Percentiles rank a stretch among this genome's conserved stretches.
Conservation (phyloP, 2,888 invertebrate genomes). For the Blastobasis lacticolella region DNA sequence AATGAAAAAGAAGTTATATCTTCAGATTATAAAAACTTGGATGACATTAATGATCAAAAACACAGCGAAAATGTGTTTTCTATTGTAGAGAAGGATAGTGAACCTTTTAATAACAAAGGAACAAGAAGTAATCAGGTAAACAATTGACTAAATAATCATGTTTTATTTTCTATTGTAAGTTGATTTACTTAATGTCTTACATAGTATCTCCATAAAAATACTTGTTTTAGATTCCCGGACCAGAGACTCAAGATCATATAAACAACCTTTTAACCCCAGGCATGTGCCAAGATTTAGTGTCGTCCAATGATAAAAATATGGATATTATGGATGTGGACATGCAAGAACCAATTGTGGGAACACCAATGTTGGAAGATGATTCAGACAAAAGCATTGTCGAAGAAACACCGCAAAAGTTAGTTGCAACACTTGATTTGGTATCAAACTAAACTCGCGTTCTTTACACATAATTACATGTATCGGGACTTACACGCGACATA, state of each 20-base stretch:
- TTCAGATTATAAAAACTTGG: not conserved
- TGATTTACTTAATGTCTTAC: too few species aligned
- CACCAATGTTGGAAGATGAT: conserved; percentile 37
- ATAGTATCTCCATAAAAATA: too few species aligned
- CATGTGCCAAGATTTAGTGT: conserved; percentile 23
- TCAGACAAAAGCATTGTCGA: conserved; percentile 59
- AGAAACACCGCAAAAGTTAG: conserved; percentile 68
- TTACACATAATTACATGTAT: too few species aligned
- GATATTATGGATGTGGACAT: conserved; percentile 6
- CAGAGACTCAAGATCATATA: conserved; percentile 19
- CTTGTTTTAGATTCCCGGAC: too few species aligned
- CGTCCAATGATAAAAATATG: conserved; percentile 15
- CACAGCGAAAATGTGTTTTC: conserved; percentile 61
- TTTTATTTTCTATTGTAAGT: too few species aligned
- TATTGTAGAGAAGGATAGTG: conserved; percentile 36
- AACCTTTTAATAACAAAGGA: conserved; percentile 13
- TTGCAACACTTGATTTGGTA: conserved; percentile 4
- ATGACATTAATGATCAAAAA: conserved; percentile 23
- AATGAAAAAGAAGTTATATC: conserved; percentile 1
- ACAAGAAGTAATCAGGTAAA: conserved; percentile 25
- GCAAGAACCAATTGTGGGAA: conserved; percentile 15
- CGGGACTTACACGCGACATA: too few species aligned
- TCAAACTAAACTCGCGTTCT: not conserved
- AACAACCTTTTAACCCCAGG: conserved; percentile 40
- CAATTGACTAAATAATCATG: too few species aligned